phyloP scores from a whole-genome alignment of 2,888 invertebrate species.

The Aleiodes testaceus region DNA sequence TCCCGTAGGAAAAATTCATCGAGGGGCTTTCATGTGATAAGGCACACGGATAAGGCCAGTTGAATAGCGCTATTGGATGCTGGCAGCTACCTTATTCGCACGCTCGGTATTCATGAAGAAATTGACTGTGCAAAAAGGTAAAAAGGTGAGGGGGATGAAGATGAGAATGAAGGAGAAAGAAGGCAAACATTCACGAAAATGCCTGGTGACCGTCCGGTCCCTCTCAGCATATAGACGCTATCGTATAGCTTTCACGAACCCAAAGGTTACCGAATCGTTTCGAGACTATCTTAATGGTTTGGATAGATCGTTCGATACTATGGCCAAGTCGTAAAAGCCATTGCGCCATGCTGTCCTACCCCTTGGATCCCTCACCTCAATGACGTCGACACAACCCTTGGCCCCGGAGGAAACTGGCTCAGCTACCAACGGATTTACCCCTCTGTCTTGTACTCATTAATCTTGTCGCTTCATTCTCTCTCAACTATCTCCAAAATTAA shows the following conservation, averaged over 20 bases:
- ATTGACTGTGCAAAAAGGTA: conserved; percentile 45
- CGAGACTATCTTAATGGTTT: conserved; percentile 73
- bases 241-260: conserved; percentile 72
- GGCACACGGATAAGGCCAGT: conserved; percentile 44
- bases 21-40: conserved; percentile 50
- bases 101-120: conserved; percentile 42
- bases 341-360: conserved; percentile 61
- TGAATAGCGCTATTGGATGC: conserved; percentile 44
- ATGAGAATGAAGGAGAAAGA: conserved; percentile 52
- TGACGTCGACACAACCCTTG: conserved; percentile 54
- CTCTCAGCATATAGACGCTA: conserved; percentile 67
- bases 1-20: conserved; percentile 51
- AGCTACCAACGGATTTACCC: conserved; percentile 56
- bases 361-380: conserved; percentile 47
- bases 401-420: conserved; percentile 60
- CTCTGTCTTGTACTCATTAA: conserved; percentile 55
- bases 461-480: conserved; percentile 50
- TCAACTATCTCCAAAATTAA: too few relatives aligned
- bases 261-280: conserved; percentile 73
- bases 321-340: conserved; percentile 73
- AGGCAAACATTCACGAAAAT: conserved; percentile 64
- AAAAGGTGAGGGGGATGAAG: conserved; percentile 39
- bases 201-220: conserved; percentile 51
- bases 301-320: conserved; percentile 74
- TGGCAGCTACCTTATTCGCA: conserved; percentile 47